Base-by-base conservation (phyloP, 2,888 invertebrate genomes). In the Callyntrura guangdongensis region DNA sequence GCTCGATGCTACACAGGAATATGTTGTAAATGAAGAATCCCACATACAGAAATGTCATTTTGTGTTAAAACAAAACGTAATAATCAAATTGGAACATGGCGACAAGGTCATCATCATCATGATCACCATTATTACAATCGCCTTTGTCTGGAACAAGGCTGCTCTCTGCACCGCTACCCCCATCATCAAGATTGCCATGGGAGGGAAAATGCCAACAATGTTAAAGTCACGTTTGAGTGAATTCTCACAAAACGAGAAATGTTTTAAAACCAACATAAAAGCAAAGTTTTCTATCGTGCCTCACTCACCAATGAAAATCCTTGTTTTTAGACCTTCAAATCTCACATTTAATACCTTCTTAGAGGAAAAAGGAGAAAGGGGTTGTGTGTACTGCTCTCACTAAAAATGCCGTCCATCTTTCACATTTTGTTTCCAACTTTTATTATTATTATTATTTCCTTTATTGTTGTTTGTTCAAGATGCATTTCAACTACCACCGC, bases 291-390 rank as follows among this genome's bases (percentile, higher is more conserved):
- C 11, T n/a, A 53, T 53, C 12, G 4, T 17, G 36, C 67, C 6
- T 64, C 0, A 22, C 12, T 64, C 36, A 0, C 67, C 14, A 8
- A 36, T 36, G 36, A 14, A 69, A 36, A 69, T 36, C 67, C 27
- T 69, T 69, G 36, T n/a, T 36, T 69, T 14, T 36, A 69, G 72
- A 72, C 72, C 72, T 72, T 72, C 72, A 72, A 6, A 72, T 47
- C 72, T 47, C 47, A 17, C 72, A 17, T 47, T 72, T 47, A 72
- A 72, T 72, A 45, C 20, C 72, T 72, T 69, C 20, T 36, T 6
- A 20, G 47, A 47, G 9, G 45, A 47, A 47, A 17, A 72, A 14
- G 6, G 72, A 36, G 36, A 69, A 36, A 47, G 72, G 17, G 1
- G 17, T 11, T 12, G 47, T 0, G 1, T n/a, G n/a, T 2, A 45